phyloP scores from a whole-genome alignment of 1,140 invertebrate genomes.

The Cataglyphis hispanica region DNA sequence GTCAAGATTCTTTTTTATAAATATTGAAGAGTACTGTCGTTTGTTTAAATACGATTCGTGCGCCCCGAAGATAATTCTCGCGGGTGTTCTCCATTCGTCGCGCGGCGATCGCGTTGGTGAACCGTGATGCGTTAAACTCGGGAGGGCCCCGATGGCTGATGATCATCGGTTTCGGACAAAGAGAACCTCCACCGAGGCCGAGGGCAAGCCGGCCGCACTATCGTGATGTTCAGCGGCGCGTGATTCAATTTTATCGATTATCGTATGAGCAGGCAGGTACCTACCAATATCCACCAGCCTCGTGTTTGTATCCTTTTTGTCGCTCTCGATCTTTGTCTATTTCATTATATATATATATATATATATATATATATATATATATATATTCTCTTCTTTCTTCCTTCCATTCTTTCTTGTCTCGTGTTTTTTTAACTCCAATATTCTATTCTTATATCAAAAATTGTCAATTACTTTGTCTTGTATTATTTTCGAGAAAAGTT shows the following conservation, averaged over 20 bases:
- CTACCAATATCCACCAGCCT: slow-evolving; percentile 71
- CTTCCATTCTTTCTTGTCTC: neutral
- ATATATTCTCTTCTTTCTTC: neutral
- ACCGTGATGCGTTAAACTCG: slow-evolving; percentile 44
- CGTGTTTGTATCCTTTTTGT: slow-evolving; percentile 71
- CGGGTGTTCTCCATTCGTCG: neutral
- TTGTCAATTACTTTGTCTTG: neutral
- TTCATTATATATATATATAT: neutral
- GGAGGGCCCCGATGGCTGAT: slow-evolving; percentile 11
- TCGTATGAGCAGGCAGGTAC: slow-evolving; percentile 72
- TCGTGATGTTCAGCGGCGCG: slow-evolving; percentile 74
- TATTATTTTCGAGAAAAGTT: neutral
- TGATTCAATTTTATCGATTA: slow-evolving; percentile 79
- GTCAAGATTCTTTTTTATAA: neutral
- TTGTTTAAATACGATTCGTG: neutral
- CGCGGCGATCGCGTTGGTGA: slow-evolving; percentile 4
- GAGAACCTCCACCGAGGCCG: slow-evolving; percentile 51
- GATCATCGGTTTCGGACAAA: slow-evolving; percentile 68
- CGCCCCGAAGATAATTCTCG: neutral
- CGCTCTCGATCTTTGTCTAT: slow-evolving; percentile 27
- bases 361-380: neutral
- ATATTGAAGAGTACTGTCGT: neutral
- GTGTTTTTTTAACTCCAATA: neutral
- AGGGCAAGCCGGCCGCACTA: slow-evolving; percentile 62
- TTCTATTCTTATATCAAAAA: neutral